Base-by-base conservation (phyloP, 1,140 invertebrate genomes). In the Danaus plexippus region DNA sequence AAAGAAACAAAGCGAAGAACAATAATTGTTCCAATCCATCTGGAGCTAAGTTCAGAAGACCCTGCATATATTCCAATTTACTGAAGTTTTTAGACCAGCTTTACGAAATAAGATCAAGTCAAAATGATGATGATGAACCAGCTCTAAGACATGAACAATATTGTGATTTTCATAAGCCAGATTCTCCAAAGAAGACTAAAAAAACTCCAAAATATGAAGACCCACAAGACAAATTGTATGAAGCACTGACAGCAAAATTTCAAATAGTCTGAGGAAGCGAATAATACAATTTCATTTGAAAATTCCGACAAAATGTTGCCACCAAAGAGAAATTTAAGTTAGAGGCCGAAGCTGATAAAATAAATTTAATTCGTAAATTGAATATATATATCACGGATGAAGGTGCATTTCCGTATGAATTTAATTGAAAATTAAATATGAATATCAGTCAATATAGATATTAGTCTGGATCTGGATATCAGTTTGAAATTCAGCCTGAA, bases 331-430 rank as follows among this genome's bases (percentile, higher is more conserved):
- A 64, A 61, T 57, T 43, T 52, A 64, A 64, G 47, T 44, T 64
- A 32, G 58, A 64, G 18, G 55, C 55, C 47, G 61, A 65, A 61
- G 63, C 63, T 55, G 63, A 64, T 13, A 54, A 57, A 52, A 58
- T 64, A 61, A 61, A 64, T 61, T 64, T 61, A 51, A 49, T 60
- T 64, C 63, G 63, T 13, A 64, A 57, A 64, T 64, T n/a, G n/a
- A n/a, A n/a, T n/a, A n/a, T n/a, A n/a, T n/a, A n/a, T n/a, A n/a
- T n/a, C n/a, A n/a, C n/a, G n/a, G n/a, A n/a, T n/a, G n/a, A n/a
- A n/a, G n/a, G n/a, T n/a, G n/a, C n/a, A n/a, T n/a, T n/a, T n/a
- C n/a, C n/a, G n/a, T n/a, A n/a, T n/a, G n/a, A n/a, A n/a, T n/a
- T n/a, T n/a, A n/a, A n/a, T n/a, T n/a, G n/a, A n/a, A n/a, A n/a